A percentile compares a stretch with the other conserved stretches of the same genome.
These are phyloP conservation scores for Rhombomys opimus DNA, from an alignment of 2,113 vertebrate genomes.

Conservation along the genomic window DNA sequence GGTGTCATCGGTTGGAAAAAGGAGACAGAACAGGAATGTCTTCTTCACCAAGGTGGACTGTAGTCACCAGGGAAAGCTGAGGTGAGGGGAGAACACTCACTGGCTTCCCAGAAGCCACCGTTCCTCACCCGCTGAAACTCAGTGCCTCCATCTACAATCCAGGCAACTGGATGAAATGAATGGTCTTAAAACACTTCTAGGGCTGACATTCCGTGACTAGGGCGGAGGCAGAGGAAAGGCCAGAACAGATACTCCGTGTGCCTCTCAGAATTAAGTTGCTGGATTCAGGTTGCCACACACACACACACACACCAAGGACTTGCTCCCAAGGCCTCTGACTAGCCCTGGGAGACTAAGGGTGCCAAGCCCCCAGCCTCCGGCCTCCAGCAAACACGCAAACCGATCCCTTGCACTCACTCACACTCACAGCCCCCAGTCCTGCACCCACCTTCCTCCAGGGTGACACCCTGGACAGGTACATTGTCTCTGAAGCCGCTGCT, in stretches of 20 bases:
- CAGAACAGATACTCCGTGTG: not conserved
- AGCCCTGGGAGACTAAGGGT: not conserved
- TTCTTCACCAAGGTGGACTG: not conserved
- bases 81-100: not conserved
- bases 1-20: not conserved
- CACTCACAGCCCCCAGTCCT: not conserved
- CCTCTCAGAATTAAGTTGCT: conserved; percentile 38
- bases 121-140: not conserved
- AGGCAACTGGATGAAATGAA: not conserved
- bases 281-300: not conserved
- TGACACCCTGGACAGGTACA: conserved; percentile 86
- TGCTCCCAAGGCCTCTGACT: not conserved
- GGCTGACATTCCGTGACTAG: not conserved
- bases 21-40: not conserved
- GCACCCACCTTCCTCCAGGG: conserved; percentile 87
- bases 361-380: not conserved
- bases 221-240: not conserved
- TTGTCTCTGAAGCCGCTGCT: conserved; percentile 82
- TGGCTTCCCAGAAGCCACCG: not conserved
- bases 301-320: not conserved
- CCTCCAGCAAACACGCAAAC: conserved; percentile 61
- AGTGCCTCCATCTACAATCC: not conserved
- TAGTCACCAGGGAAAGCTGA: not conserved
- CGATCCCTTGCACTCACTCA: conserved; percentile 53
- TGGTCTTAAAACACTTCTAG: conserved; percentile 8